phyloP scores from a whole-genome alignment of 2,888 invertebrate species.

The Slavum lentiscoides region DNA sequence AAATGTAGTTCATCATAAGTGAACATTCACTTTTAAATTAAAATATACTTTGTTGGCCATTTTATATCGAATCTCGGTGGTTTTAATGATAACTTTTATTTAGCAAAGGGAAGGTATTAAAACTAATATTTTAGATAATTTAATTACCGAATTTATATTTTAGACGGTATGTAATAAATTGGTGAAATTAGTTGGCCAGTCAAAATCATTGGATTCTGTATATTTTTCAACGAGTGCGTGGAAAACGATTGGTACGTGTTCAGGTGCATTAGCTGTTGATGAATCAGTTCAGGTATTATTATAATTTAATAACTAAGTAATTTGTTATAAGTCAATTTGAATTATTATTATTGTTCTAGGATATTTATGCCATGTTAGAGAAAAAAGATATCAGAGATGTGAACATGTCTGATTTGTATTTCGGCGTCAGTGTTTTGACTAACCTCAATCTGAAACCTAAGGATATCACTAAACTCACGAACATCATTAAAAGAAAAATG shows the following conservation, averaged over 20 bases:
- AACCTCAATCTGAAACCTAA: constrained; percentile 46
- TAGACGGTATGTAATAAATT: constrained; percentile 48
- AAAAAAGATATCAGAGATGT: constrained; percentile 50
- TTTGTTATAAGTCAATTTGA: neutral
- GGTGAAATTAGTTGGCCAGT: constrained; percentile 12
- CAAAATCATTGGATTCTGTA: constrained; percentile 35
- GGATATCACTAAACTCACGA: constrained; percentile 44
- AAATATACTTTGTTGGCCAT: too few relatives aligned
- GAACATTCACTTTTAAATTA: too few relatives aligned
- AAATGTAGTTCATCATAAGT: too few relatives aligned
- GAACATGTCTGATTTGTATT: constrained; percentile 40
- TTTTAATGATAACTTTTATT: too few relatives aligned
- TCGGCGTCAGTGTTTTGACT: constrained; percentile 7
- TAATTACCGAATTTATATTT: constrained; percentile 19
- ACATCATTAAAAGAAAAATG: constrained; percentile 48
- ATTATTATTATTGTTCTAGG: constrained; percentile 8
- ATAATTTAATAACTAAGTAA: neutral
- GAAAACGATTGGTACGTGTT: constrained; percentile 29
- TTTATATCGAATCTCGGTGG: too few relatives aligned
- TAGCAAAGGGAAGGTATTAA: too few relatives aligned
- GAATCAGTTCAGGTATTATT: constrained; percentile 43
- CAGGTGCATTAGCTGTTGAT: constrained; percentile 28
- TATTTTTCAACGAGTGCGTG: constrained; percentile 48
- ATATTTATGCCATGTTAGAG: constrained; percentile 37
- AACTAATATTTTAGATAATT: neutral